These are phyloP conservation scores for Tachysurus fulvidraco DNA, from an alignment of 2,113 vertebrate species.

Conservation along the genomic window DNA sequence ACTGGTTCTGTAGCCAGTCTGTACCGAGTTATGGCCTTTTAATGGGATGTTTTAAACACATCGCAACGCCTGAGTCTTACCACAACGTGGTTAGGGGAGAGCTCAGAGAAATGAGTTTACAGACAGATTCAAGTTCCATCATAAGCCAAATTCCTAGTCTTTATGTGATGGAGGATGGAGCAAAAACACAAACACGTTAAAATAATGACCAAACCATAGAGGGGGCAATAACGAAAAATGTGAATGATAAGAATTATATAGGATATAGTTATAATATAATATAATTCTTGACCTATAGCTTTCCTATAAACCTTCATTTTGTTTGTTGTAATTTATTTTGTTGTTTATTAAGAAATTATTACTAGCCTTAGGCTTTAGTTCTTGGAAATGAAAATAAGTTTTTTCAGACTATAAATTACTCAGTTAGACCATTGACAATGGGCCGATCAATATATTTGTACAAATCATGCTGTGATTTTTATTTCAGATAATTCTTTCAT, in stretches of 20 bases:
- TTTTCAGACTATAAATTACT: background rate
- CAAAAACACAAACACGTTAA: background rate
- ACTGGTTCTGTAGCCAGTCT: constrained; percentile 50
- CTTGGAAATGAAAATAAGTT: background rate
- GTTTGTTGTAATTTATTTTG: background rate
- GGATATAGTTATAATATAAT: no score
- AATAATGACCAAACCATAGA: background rate
- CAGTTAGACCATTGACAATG: background rate
- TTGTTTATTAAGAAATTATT: background rate
- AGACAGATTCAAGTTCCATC: constrained; percentile 39
- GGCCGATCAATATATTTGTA: background rate
- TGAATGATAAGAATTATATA: background rate
- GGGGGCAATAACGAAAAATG: background rate
- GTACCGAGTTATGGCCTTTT: constrained; percentile 52
- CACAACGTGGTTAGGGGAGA: constrained; percentile 46
- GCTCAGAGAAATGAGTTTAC: constrained; percentile 33
- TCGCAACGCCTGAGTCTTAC: constrained; percentile 43
- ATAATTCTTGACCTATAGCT: background rate
- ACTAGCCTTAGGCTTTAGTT: background rate
- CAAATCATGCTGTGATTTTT: background rate
- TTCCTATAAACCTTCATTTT: background rate
- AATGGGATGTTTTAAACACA: constrained; percentile 57
- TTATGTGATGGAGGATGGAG: background rate
- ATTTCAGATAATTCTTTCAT: background rate
- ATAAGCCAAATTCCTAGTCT: constrained; percentile 14